A percentile compares a stretch with the other conserved stretches of the same genome.
phyloP scores from a whole-genome alignment of 2,888 invertebrate species.

The Melolontha melolontha region DNA sequence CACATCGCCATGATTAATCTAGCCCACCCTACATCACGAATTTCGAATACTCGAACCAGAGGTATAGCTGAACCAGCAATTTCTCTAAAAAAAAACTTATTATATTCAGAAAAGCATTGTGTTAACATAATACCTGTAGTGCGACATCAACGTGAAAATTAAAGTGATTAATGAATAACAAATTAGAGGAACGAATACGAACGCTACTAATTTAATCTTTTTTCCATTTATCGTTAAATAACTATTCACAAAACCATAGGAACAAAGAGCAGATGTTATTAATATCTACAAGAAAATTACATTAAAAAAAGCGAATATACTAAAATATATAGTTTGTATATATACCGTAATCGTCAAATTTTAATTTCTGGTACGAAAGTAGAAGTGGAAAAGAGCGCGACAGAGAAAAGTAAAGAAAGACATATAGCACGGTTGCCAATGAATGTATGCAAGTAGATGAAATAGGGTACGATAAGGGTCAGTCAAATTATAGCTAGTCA shows the following conservation, averaged over 20 bases:
- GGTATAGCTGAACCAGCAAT: slow-evolving; percentile 72
- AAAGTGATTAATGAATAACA: slow-evolving; percentile 61
- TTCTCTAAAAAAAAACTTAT: slow-evolving; percentile 62
- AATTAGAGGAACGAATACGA: slow-evolving; percentile 61
- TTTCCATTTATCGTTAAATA: slow-evolving; percentile 57
- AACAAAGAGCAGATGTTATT: slow-evolving; percentile 62
- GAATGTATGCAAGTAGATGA: too few species aligned
- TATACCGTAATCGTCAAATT: too few species aligned
- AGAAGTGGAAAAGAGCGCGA: too few species aligned
- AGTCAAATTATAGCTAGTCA: too few species aligned
- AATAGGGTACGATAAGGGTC: too few species aligned
- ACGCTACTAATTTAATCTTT: slow-evolving; percentile 56
- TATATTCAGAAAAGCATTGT: background rate
- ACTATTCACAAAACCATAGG: slow-evolving; percentile 63
- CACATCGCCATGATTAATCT: slow-evolving; percentile 71
- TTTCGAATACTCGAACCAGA: slow-evolving; percentile 71
- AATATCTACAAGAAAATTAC: slow-evolving; percentile 60
- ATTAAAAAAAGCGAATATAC: background rate
- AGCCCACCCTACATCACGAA: slow-evolving; percentile 72
- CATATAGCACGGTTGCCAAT: too few species aligned
- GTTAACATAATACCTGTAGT: slow-evolving; percentile 60
- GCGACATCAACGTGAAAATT: slow-evolving; percentile 65
- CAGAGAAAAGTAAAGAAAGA: too few species aligned
- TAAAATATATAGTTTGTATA: background rate
- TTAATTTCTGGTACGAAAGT: too few species aligned